Base-by-base conservation (phyloP, 1,140 invertebrate species). In the Radopholus similis region DNA sequence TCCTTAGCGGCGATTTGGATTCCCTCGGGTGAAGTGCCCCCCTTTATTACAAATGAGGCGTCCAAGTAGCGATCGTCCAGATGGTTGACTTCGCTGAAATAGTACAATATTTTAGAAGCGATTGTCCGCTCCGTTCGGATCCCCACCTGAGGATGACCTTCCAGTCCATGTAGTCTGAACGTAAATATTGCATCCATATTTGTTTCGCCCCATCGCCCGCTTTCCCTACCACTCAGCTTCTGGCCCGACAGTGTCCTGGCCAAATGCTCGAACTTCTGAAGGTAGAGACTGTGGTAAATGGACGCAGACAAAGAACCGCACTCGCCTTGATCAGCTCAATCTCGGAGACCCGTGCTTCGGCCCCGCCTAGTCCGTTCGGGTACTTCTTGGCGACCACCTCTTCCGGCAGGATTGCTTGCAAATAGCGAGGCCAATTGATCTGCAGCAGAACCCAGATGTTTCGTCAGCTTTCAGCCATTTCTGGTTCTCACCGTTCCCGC, bases 151-250 rank as follows among this genome's bases (percentile, higher is more conserved):
- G 66, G 23, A 68, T 69, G 37, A 68, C 44, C 32, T 55, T 51
- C 66, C 66, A 68, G 28, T 68, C 66, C 60, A 68, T 64, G 23
- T 55, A 68, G 34, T 68, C n/a, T n/a, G n/a, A n/a, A n/a, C n/a
- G n/a, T n/a, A n/a, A n/a, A n/a, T n/a, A n/a, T n/a, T n/a, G n/a
- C n/a, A n/a, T n/a, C n/a, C n/a, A n/a, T n/a, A n/a, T n/a, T n/a
- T n/a, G n/a, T n/a, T n/a, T n/a, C n/a, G n/a, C n/a, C n/a, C n/a
- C n/a, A n/a, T n/a, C n/a, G n/a, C n/a, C n/a, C n/a, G n/a, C n/a
- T n/a, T n/a, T n/a, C n/a, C n/a, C n/a, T n/a, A n/a, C n/a, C 66
- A 15, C 47, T 55, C 4, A 68, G 55, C 26, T 66, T 64, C 35
- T 68, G 66, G 2, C 60, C 66, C 3, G 60, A 56, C 34, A 68